These are phyloP conservation scores for Meriones unguiculatus DNA, from an alignment of 2,113 vertebrate species.

Conservation along the genomic window DNA sequence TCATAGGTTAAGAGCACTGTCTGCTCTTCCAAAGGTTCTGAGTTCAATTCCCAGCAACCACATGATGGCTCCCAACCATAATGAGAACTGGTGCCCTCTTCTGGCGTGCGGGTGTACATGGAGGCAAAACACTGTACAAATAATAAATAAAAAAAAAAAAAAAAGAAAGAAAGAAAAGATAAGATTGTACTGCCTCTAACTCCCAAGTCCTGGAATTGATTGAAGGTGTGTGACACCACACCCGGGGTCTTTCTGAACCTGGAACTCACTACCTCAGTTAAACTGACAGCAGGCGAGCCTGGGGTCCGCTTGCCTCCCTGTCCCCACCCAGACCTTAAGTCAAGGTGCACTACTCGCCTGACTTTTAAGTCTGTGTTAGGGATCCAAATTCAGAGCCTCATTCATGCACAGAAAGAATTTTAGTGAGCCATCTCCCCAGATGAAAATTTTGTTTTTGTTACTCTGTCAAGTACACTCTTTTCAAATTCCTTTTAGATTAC, in stretches of 20 bases:
- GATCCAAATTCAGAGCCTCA: neutral
- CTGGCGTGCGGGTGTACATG: no score
- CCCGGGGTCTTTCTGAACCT: no score
- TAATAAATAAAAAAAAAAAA: no score
- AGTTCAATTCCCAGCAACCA: no score
- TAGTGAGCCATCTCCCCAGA: neutral
- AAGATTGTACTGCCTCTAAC: neutral
- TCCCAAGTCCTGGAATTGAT: neutral
- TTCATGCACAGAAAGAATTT: neutral
- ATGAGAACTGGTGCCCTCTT: no score
- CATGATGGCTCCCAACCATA: no score
- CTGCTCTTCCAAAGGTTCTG: no score
- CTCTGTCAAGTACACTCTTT: neutral
- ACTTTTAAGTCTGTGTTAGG: neutral
- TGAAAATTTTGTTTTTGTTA: neutral
- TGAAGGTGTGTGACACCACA: neutral
- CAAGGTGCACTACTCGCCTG: neutral
- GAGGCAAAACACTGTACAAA: no score
- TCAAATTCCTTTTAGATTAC: neutral
- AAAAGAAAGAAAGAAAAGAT: no score
- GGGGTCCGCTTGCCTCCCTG: neutral
- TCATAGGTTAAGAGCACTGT: no score
- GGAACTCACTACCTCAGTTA: neutral
- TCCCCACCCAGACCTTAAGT: neutral
- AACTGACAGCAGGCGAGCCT: neutral